Conservation (phyloP, 1,140 invertebrate genomes). For the Stegodyphus dumicola region DNA sequence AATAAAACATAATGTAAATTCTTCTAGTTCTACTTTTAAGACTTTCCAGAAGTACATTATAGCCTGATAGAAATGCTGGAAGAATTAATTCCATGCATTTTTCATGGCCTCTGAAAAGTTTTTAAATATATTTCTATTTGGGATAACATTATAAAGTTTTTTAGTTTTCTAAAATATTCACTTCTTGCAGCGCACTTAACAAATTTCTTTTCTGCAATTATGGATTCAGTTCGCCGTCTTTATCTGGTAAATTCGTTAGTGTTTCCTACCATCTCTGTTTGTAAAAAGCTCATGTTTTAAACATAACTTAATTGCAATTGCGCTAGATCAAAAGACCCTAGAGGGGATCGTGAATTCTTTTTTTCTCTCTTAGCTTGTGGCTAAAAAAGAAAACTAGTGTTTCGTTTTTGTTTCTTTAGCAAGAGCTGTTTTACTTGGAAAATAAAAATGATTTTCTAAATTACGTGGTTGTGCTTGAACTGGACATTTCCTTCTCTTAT, state of each 20-base stretch:
- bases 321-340: slow-evolving; percentile 3
- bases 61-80: too few relatives aligned
- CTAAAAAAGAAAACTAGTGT: not conserved
- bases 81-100: too few relatives aligned
- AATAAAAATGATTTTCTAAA: not conserved
- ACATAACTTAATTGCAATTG: slow-evolving; percentile 3
- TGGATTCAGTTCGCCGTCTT: slow-evolving; percentile 6
- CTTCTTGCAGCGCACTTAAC: too few relatives aligned
- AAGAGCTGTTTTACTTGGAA: not conserved
- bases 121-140: too few relatives aligned
- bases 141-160: too few relatives aligned
- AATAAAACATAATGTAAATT: too few relatives aligned
- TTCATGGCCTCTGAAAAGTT: too few relatives aligned
- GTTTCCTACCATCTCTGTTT: not conserved
- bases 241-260: slow-evolving; percentile 33
- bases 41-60: too few relatives aligned
- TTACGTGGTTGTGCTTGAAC: not conserved
- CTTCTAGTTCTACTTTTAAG: too few relatives aligned
- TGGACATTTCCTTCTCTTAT: not conserved
- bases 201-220: slow-evolving; percentile 9
- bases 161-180: too few relatives aligned
- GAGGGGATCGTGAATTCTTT: not conserved
- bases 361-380: not conserved
- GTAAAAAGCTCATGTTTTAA: slow-evolving; percentile 32
- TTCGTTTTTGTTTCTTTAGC: not conserved